Base-by-base conservation (phyloP, 2,113 vertebrate genomes). In the Odontophorus gujanensis region DNA sequence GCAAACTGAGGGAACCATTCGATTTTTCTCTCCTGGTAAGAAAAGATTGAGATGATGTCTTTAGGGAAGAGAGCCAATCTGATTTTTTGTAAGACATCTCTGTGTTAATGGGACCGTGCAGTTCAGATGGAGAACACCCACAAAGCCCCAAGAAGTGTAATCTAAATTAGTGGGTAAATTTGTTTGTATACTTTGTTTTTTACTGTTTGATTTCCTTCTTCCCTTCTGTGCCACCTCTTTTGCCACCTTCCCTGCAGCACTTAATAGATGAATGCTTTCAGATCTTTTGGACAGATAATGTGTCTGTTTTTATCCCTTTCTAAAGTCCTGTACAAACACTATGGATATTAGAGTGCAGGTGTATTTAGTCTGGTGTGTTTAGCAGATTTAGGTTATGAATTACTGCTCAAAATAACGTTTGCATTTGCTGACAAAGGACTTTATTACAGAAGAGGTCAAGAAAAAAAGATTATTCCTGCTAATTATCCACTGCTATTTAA, bases 401-500 rank as follows among this genome's bases (percentile, higher is more conserved):
- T 79, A 69, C 90, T 95, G 80, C 95, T 95, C 90, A 95, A 90
- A 94, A 86, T 88, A 91, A 81, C 53, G 0, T 95, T 95, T 95
- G 87, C 77, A 24, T 94, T 96, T 18, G 3, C 73, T 0, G 7
- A 75, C 90, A 73, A 79, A 89, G 69, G 82, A 90, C 93, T 95
- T 91, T 93, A 94, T 92, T 96, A 90, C 69, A 93, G 66, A 92
- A 88, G 16, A 92, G 71, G 93, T 94, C 90, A 94, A 89, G 83
- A 76, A 94, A 94, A 90, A 95, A 89, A 95, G 93, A 96, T 95
- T 96, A 95, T 92, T 89, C 63, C 87, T 61, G 58, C 93, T 97
- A 95, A 96, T 95, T 96, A 94, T 89, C 92, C 51, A 2, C 78
- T 85, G 87, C 76, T 93, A 83, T 96, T 96, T 95, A 93, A 97